Base-by-base conservation (phyloP, 2,797 vertebrate species). In the Neosilurus hyrtlii region DNA sequence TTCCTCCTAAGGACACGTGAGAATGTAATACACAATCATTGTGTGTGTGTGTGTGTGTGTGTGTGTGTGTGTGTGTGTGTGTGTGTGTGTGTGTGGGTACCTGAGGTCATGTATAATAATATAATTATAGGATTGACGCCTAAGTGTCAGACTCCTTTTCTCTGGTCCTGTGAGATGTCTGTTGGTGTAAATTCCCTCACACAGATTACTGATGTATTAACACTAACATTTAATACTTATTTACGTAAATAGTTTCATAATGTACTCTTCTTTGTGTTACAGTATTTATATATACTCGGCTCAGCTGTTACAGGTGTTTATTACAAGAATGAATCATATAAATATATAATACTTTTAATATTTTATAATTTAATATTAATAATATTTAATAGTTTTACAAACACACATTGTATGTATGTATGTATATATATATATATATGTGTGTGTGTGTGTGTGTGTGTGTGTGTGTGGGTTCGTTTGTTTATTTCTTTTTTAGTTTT, bases 1-100 rank as follows among this genome's bases (percentile, higher is more conserved):
- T 84, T 80, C 82, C 82, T 82, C 82, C 75, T 71, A 76, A 79
- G 79, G 82, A 59, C 76, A 79, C 51, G 68, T 6, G 52, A 81
- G 35, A 65, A 68, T 65, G 66, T 74, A 76, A 84, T 26, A 51
- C 8, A 26, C 43, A 78, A 51, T 62, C 22, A 56, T 56, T 15
- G 15, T 56, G 18, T 16, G 22, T n/a, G 22, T 24, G n/a, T 63
- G 62, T 26, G 62, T 26, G 24, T 4, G 62, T 65, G 24, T n/a
- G 66, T 9, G 67, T 70, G 35, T 49, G 37, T 51, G 62, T 63
- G 62, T 63, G 62, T 65, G 61, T 65, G 62, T 65, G 62, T 65
- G 62, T 43, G 26, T 56, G 56, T 30, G 62, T 52, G 35, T 75
- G 49, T 71, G 26, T 75, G 22, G 81, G 9, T 16, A 2, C 3